phyloP scores from a whole-genome alignment of 35 echinoderm and acorn worm species.

The Diadema setosum region DNA sequence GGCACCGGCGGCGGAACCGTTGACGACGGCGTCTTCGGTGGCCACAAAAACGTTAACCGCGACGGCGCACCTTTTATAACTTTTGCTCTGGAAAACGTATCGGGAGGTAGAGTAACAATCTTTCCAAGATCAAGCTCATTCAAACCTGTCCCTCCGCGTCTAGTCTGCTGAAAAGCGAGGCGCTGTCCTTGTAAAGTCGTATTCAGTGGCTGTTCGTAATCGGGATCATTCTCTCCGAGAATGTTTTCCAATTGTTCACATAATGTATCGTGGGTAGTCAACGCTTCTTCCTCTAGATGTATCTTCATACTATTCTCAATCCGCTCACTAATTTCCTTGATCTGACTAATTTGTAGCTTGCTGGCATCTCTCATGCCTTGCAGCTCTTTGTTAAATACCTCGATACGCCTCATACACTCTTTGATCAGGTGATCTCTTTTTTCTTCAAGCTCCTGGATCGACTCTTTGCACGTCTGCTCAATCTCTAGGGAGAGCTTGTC shows the following conservation, averaged over 20 bases:
- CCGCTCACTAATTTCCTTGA: background rate
- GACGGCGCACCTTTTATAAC: too few species aligned
- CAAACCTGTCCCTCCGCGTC: background rate
- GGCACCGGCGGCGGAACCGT: too few species aligned
- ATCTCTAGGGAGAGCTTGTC: background rate
- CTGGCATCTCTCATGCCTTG: background rate
- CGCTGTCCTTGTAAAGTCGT: background rate
- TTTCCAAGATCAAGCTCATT: background rate
- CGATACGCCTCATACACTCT: too few species aligned
- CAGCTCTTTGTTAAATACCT: background rate
- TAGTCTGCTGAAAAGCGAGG: background rate
- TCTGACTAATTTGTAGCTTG: background rate
- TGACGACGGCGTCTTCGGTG: too few species aligned
- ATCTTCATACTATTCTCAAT: background rate
- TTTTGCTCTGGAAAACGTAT: too few species aligned
- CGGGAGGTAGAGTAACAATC: too few species aligned
- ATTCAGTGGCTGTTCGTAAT: background rate
- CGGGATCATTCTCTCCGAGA: background rate
- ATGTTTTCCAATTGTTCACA: background rate
- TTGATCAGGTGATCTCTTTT: background rate
- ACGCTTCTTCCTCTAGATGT: background rate
- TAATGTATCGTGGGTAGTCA: background rate
- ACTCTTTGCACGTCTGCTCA: background rate
- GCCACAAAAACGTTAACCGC: too few species aligned
- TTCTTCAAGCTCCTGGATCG: background rate